Evolutionary conservation across 2,888 invertebrate species (phyloP).

Genomic region (Cheilosia soror): DNA sequence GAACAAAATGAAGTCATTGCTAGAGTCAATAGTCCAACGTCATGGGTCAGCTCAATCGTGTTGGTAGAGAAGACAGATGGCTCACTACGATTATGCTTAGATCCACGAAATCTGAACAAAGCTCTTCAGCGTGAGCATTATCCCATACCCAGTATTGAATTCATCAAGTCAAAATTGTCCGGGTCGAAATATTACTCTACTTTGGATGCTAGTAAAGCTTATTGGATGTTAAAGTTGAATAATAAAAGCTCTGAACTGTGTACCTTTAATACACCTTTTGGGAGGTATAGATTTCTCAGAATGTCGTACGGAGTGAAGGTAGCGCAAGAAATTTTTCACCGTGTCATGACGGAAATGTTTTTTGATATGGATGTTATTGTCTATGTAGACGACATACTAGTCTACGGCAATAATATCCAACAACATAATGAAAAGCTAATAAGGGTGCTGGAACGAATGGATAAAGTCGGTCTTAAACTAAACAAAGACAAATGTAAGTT

Average conservation of each 20-base stretch:
- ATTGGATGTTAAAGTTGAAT: slow-evolving; percentile 39
- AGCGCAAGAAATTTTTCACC: slow-evolving; percentile 77
- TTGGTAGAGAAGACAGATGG: slow-evolving; percentile 29
- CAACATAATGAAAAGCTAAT: slow-evolving; percentile 35
- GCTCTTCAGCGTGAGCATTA: slow-evolving; percentile 15
- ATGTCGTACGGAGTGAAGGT: slow-evolving; percentile 76
- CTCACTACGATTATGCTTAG: slow-evolving; percentile 20
- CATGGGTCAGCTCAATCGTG: slow-evolving; percentile 23
- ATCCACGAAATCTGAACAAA: slow-evolving; percentile 39
- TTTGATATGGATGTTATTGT: slow-evolving; percentile 41
- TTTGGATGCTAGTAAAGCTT: slow-evolving; percentile 30
- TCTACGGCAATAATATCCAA: slow-evolving; percentile 24
- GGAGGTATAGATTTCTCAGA: slow-evolving; percentile 71
- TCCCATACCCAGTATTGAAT: slow-evolving; percentile 15
- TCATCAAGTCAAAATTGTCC: slow-evolving; percentile 22
- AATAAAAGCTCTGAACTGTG: slow-evolving; percentile 23
- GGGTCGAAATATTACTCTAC: slow-evolving; percentile 31
- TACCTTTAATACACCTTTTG: slow-evolving; percentile 67
- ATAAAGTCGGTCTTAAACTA: slow-evolving; percentile 38
- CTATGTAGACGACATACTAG: slow-evolving; percentile 45
- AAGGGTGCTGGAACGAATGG: slow-evolving; percentile 22
- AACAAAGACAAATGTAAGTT: slow-evolving; percentile 41
- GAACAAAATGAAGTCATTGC: slow-evolving; percentile 9
- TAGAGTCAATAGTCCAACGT: slow-evolving; percentile 8
- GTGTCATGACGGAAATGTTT: slow-evolving; percentile 67